phyloP scores from a whole-genome alignment of 2,888 invertebrate species.

The Muscina levida region DNA sequence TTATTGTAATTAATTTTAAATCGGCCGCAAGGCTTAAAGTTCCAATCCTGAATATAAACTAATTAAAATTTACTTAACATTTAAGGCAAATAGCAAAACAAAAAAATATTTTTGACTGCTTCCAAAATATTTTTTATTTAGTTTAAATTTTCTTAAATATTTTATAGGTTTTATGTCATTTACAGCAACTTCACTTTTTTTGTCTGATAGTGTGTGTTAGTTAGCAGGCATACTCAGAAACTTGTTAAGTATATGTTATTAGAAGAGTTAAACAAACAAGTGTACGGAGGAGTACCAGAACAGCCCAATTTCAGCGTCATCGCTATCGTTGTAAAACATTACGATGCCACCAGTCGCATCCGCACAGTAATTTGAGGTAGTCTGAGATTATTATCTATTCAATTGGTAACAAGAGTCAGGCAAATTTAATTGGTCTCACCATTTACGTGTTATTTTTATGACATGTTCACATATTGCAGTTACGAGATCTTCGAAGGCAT shows the following conservation, averaged over 20 bases:
- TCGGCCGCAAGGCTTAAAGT: too few relatives aligned
- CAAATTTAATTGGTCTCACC: slow-evolving; percentile 51
- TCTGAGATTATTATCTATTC: slow-evolving; percentile 50
- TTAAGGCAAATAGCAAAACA: too few relatives aligned
- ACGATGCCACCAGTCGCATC: not conserved
- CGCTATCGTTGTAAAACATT: not conserved
- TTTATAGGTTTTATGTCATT: too few relatives aligned
- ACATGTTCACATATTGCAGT: slow-evolving; percentile 31
- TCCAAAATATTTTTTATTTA: too few relatives aligned
- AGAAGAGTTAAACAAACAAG: slow-evolving; percentile 39
- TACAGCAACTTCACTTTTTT: too few relatives aligned
- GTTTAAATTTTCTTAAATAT: too few relatives aligned
- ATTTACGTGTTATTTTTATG: slow-evolving; percentile 45
- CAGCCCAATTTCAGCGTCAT: slow-evolving; percentile 39
- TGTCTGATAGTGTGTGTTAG: slow-evolving; percentile 1
- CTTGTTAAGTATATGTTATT: slow-evolving; percentile 35
- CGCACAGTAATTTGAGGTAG: slow-evolving; percentile 4
- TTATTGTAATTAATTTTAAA: too few relatives aligned
- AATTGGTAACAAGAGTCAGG: slow-evolving; percentile 49
- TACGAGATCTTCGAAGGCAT: too few relatives aligned
- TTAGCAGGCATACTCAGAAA: slow-evolving; percentile 7
- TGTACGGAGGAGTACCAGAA: not conserved
- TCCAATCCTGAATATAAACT: too few relatives aligned
- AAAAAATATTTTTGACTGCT: too few relatives aligned
- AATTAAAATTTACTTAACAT: too few relatives aligned